Evolutionary conservation across 2,113 vertebrate species (phyloP), one percentile per base, ranked within the genome.

Genomic region (Theropithecus gelada): DNA sequence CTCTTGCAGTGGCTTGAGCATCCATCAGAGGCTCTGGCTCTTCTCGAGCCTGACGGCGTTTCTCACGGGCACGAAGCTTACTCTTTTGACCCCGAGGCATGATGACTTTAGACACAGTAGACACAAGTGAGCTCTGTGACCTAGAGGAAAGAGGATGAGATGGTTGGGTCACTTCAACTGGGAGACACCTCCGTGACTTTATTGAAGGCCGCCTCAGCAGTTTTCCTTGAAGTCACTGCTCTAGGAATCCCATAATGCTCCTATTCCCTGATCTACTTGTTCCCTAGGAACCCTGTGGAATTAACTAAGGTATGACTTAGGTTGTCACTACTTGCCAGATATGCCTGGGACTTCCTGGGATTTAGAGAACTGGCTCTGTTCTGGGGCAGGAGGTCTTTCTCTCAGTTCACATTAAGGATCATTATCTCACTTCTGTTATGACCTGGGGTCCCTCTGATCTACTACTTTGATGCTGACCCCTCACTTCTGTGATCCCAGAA

Each of bases 61-160:
- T 96, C 38, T 92, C 91, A 85, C 0, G 27, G 38, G 57, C 50
- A 17, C 8, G 22, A 17, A 48, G 25, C 32, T 97, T 88, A 72
- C 50, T 96, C 43, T 93, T 95, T 55, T 57, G 88, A 85, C 82
- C 78, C 10, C 32, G 20, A 50, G 66, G 81, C 90, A 96, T 95
- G 55, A 27, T 84, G 52, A 30, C n/a, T 90, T 82, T 57, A 40
- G 9, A 52, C 16, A 59, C 8, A 2, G 48, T 23, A 85, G 32
- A 45, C 43, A 12, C 50, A 70, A 14, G n/a, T 72, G 30, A 61
- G 14, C n/a, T 92, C 50, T 57, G n/a, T 22, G 55, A 94, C 43
- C 73, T 90, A 40, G 20, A 91, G 8, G 3, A 81, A 40, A 91
- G 14, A 92, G 40, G 23, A 55, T 85, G 64, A 68, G 27, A 87